Conservation (phyloP, 2,797 vertebrate species). For the Cossypha dichroa region DNA sequence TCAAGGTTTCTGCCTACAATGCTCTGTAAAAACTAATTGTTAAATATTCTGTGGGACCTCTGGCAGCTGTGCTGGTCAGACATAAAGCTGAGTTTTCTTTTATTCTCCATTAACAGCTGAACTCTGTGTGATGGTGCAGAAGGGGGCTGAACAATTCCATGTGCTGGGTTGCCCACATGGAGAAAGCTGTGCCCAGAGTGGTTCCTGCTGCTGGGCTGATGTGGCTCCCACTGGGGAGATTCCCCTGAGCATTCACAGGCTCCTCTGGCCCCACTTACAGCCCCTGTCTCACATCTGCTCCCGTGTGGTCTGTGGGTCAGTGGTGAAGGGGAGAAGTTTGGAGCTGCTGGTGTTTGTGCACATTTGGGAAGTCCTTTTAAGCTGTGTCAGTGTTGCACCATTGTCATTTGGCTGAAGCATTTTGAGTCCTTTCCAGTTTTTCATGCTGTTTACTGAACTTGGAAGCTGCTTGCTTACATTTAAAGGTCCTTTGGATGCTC, state of each 20-base stretch:
- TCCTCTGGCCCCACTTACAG: not conserved
- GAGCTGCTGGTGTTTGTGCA: rapidly evolving
- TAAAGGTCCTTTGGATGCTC: not conserved
- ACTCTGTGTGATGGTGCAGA: not conserved
- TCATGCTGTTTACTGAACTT: not conserved
- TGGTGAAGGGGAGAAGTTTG: not conserved
- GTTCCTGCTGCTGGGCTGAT: not conserved
- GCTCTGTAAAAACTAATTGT: not conserved
- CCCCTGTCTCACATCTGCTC: not conserved
- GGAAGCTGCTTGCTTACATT: not conserved
- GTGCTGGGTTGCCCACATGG: not conserved
- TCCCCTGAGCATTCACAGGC: not conserved
- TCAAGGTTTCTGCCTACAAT: not conserved
- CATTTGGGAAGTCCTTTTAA: not conserved
- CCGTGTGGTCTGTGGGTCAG: rapidly evolving
- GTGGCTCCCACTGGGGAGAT: rapidly evolving
- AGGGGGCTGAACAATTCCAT: not conserved
- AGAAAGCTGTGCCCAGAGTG: not conserved
- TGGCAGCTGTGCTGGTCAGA: not conserved
- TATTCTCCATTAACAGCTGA: not conserved
- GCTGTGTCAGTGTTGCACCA: rapidly evolving
- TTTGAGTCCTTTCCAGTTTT: not conserved
- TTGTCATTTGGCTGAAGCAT: not conserved
- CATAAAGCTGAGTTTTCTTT: not conserved
- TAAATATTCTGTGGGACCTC: not conserved